A percentile compares a stretch with the other conserved stretches of the same genome.
phyloP scores from a whole-genome alignment of 2,888 invertebrate species.

The Sisyra terminalis region DNA sequence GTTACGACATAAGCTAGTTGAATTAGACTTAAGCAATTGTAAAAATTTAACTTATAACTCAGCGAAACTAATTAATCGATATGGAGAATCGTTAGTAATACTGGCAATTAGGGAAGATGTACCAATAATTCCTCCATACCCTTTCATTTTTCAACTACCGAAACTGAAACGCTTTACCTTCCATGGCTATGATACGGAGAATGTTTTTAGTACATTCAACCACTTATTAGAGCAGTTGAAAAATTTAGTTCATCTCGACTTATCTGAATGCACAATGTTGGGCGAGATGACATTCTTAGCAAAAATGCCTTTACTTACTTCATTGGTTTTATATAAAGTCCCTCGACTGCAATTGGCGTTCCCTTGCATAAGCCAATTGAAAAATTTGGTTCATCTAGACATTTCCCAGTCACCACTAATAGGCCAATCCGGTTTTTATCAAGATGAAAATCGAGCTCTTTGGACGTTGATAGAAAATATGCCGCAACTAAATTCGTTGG shows the following conservation, averaged over 20 bases:
- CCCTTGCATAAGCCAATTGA: slow-evolving; percentile 39
- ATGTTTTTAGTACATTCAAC: slow-evolving; percentile 31
- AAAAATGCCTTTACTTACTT: slow-evolving; percentile 48
- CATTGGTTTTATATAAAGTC: slow-evolving; percentile 70
- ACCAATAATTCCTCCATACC: slow-evolving; percentile 32
- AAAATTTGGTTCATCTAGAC: slow-evolving; percentile 55
- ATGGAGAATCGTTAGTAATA: slow-evolving; percentile 50
- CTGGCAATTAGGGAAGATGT: slow-evolving; percentile 54
- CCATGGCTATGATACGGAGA: slow-evolving; percentile 31
- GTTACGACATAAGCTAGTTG: slow-evolving; percentile 53
- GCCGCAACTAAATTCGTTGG: slow-evolving; percentile 62
- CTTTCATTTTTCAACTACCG: slow-evolving; percentile 38
- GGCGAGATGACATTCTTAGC: slow-evolving; percentile 49
- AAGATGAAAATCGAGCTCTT: slow-evolving; percentile 56
- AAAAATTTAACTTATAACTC: slow-evolving; percentile 43
- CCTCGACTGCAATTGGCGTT: slow-evolving; percentile 44
- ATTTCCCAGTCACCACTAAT: slow-evolving; percentile 51
- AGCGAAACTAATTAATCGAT: slow-evolving; percentile 47
- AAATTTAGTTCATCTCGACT: slow-evolving; percentile 49
- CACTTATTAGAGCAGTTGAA: slow-evolving; percentile 39
- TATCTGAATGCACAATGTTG: slow-evolving; percentile 47
- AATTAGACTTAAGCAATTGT: slow-evolving; percentile 62
- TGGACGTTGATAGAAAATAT: slow-evolving; percentile 54
- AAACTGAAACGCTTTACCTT: slow-evolving; percentile 40
- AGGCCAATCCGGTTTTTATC: slow-evolving; percentile 50